Evolutionary conservation across 2,888 invertebrate genomes (phyloP).

Genomic region (Caenorhabditis sp.): DNA sequence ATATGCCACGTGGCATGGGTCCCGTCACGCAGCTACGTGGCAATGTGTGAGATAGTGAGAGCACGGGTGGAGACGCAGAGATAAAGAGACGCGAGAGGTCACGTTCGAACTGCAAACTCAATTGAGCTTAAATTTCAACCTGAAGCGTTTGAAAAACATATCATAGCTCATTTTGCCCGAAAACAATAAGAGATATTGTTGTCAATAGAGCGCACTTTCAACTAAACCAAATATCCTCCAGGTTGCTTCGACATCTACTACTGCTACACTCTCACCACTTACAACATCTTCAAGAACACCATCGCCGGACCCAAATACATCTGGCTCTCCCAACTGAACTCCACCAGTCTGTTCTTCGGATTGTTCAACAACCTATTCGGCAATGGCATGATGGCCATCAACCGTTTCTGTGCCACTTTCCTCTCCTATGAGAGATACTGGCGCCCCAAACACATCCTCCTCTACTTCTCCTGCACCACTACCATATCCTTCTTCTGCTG

Average conservation of each 20-base stretch:
- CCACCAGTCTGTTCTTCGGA: conserved; percentile 45
- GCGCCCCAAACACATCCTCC: conserved; percentile 25
- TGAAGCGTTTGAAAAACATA: no score
- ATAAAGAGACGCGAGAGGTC: no score
- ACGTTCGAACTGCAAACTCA: no score
- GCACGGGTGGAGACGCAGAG: no score
- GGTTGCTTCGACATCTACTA: conserved; percentile 56
- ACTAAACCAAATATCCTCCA: no score
- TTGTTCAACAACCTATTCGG: conserved; percentile 55
- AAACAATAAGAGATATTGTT: no score
- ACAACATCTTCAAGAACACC: conserved; percentile 57
- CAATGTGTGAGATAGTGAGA: no score
- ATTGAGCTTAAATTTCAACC: no score
- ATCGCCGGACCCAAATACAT: conserved; percentile 43
- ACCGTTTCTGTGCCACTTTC: conserved; percentile 55
- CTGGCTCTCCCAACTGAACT: conserved; percentile 43
- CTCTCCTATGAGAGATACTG: conserved; percentile 52
- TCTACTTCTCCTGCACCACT: conserved; percentile 42
- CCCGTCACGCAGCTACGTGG: no score
- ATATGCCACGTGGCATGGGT: no score
- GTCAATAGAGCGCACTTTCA: no score
- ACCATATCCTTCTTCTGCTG: conserved; percentile 25
- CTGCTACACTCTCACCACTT: conserved; percentile 51
- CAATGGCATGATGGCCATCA: conserved; percentile 54
- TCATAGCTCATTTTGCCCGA: no score